Evolutionary conservation across 1,140 invertebrate species (phyloP).

Genomic region (Aporrectodea caliginosa): DNA sequence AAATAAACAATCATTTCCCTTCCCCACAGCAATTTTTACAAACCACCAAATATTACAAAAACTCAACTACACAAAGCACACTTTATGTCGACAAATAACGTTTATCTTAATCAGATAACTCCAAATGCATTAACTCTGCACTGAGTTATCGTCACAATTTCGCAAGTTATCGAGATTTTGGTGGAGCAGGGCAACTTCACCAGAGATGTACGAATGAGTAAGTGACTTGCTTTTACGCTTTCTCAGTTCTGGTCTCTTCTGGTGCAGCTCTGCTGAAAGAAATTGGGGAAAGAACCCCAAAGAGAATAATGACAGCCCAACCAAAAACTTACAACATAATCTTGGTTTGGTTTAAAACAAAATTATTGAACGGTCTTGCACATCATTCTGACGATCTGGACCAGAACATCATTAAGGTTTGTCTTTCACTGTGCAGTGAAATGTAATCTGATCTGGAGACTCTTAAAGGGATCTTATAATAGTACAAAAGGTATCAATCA

Average conservation of each 20-base stretch:
- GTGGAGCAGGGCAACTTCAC: too few species aligned
- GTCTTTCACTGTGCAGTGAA: not conserved
- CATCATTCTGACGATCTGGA: not conserved
- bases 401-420: not conserved
- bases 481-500: not conserved
- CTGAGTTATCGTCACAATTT: too few species aligned
- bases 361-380: not conserved
- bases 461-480: not conserved
- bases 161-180: too few species aligned
- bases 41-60: too few species aligned
- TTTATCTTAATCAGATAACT: too few species aligned
- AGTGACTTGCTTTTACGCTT: constrained; percentile 32
- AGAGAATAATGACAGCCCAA: not conserved
- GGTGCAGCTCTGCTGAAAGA: constrained; percentile 22
- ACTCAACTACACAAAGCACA: too few species aligned
- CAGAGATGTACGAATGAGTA: too few species aligned
- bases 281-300: not conserved
- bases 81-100: too few species aligned
- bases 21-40: too few species aligned
- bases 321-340: too few species aligned
- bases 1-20: too few species aligned
- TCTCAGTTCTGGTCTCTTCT: constrained; percentile 24
- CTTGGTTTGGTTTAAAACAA: not conserved
- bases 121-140: too few species aligned
- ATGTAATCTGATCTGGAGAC: not conserved